A percentile compares a stretch with the other conserved stretches of the same genome.
phyloP scores from a whole-genome alignment of 2,113 vertebrate genomes.

The Ctenomys sociabilis region DNA sequence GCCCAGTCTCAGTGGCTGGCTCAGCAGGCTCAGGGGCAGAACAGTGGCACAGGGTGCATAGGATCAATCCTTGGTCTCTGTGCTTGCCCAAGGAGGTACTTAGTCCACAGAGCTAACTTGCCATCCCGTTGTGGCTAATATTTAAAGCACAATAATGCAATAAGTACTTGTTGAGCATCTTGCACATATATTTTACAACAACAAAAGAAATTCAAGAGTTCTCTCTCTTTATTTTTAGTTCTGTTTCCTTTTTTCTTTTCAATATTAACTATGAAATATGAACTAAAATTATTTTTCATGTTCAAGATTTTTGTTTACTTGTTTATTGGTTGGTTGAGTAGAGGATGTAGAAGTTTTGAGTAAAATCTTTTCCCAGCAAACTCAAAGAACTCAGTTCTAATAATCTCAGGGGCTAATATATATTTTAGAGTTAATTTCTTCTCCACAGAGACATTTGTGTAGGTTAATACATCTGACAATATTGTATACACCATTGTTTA shows the following conservation, averaged over 20 bases:
- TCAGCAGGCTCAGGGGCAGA: too few relatives aligned
- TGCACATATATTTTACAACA: background rate
- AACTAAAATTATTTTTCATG: background rate
- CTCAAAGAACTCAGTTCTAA: slow-evolving; percentile 30
- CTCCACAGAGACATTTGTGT: background rate
- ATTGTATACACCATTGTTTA: slow-evolving; percentile 6
- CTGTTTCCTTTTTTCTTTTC: background rate
- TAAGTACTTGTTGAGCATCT: background rate
- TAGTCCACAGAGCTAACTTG: too few relatives aligned
- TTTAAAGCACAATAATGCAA: background rate
- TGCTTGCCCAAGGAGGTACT: too few relatives aligned
- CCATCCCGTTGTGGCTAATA: too few relatives aligned
- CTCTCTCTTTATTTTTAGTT: background rate
- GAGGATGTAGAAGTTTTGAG: background rate
- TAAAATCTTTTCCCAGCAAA: background rate
- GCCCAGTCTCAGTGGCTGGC: too few relatives aligned
- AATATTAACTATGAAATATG: background rate
- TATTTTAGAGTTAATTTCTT: slow-evolving; percentile 14
- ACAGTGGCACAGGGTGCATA: too few relatives aligned
- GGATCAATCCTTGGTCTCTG: too few relatives aligned
- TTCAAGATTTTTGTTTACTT: slow-evolving; percentile 28
- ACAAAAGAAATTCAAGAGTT: slow-evolving; percentile 40
- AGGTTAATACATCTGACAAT: slow-evolving; percentile 23
- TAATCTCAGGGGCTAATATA: background rate
- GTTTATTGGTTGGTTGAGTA: slow-evolving; percentile 10